Conservation (phyloP, 2,888 invertebrate species). For the Peribatodes rhomboidaria region DNA sequence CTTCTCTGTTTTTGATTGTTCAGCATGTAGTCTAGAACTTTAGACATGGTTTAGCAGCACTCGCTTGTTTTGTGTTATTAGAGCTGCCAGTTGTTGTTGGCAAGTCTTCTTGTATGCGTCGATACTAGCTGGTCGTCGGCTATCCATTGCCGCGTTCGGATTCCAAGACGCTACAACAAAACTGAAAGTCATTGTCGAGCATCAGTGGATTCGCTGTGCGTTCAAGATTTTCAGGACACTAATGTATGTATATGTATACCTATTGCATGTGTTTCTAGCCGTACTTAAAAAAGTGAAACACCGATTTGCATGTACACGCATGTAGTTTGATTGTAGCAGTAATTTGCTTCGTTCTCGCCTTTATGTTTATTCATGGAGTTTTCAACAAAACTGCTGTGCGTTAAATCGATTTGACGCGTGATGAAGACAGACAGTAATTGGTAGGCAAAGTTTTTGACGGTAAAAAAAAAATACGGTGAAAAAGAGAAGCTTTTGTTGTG, state of each 20-base stretch:
- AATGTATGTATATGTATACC: conserved; percentile 35
- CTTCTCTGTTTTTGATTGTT: not conserved
- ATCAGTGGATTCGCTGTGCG: conserved; percentile 56
- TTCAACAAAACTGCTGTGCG: conserved; percentile 23
- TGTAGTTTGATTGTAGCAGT: conserved; percentile 33
- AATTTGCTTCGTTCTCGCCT: conserved; percentile 27
- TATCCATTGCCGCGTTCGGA: conserved; percentile 67
- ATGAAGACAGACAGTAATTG: conserved; percentile 7
- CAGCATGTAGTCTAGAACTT: conserved; percentile 9
- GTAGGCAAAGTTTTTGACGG: not conserved
- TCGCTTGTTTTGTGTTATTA: conserved; percentile 16
- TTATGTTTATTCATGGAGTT: conserved; percentile 29
- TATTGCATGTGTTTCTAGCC: conserved; percentile 37
- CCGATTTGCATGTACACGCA: conserved; percentile 47
- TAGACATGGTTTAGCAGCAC: too few relatives aligned
- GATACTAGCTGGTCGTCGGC: conserved; percentile 77
- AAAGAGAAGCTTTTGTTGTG: not conserved
- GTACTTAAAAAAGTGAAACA: conserved; percentile 45
- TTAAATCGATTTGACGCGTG: conserved; percentile 16
- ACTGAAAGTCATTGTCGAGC: conserved; percentile 66
- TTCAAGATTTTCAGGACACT: conserved; percentile 70
- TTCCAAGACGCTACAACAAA: conserved; percentile 79
- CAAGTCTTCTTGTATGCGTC: conserved; percentile 59
- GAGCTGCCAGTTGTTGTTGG: conserved; percentile 19
- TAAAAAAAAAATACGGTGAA: not conserved